Conservation (phyloP, 2,113 vertebrate genomes). For the Dicaeum eximium region DNA sequence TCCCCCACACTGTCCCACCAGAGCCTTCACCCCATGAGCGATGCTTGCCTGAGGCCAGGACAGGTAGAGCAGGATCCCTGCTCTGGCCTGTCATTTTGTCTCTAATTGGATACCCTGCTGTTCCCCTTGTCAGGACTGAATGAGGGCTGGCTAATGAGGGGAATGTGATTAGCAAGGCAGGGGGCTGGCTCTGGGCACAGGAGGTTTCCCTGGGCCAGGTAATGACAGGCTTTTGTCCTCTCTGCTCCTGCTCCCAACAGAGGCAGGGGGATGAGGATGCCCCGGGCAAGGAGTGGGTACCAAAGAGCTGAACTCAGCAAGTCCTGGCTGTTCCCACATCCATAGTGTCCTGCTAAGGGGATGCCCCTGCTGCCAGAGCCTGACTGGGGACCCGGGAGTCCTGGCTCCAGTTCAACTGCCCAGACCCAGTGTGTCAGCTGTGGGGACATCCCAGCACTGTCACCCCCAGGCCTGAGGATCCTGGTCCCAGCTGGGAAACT, state of each 20-base stretch:
- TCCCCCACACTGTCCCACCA: background rate
- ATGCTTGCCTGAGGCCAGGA: background rate
- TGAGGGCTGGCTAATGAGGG: background rate
- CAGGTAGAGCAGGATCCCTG: background rate
- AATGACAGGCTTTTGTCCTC: slow-evolving; percentile 32
- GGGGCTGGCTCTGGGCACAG: slow-evolving; percentile 23
- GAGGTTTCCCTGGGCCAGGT: background rate
- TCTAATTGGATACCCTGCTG: slow-evolving; percentile 36
- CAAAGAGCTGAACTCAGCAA: slow-evolving; percentile 4
- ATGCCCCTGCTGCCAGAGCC: background rate
- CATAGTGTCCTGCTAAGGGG: background rate
- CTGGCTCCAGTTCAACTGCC: background rate
- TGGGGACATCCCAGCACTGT: background rate
- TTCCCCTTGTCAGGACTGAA: slow-evolving; percentile 7
- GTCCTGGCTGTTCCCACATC: background rate
- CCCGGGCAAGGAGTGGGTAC: background rate
- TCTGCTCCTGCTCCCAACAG: background rate
- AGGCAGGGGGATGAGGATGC: slow-evolving; percentile 9
- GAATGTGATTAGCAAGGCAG: background rate
- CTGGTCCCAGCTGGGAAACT: background rate
- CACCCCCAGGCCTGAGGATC: background rate
- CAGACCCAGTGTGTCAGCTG: background rate
- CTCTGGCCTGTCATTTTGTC: background rate
- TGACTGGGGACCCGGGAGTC: background rate
- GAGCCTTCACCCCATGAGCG: background rate